phyloP scores from a whole-genome alignment of 2,888 invertebrate species.

The Strigamia crassipes region DNA sequence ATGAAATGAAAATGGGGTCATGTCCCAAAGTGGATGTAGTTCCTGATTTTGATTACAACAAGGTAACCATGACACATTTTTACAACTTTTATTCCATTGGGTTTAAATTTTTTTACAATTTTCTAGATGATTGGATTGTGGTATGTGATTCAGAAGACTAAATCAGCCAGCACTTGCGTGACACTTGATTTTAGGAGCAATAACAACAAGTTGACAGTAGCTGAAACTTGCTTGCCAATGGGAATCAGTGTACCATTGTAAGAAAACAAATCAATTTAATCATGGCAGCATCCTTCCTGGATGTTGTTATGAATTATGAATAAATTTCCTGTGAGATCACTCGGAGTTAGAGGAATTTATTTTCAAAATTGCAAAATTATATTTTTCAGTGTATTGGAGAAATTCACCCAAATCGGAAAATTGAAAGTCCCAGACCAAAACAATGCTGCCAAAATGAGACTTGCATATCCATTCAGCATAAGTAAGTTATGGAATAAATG shows the following conservation, averaged over 20 bases:
- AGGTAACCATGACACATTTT: not conserved
- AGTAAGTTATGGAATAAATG: conserved; percentile 66
- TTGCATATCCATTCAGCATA: conserved; percentile 69
- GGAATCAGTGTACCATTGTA: not conserved
- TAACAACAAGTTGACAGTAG: not conserved
- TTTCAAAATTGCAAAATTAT: not conserved
- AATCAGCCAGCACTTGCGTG: conserved; percentile 78
- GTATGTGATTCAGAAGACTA: conserved; percentile 82
- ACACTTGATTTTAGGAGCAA: conserved; percentile 55
- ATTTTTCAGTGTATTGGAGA: conserved; percentile 36
- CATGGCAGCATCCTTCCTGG: no score
- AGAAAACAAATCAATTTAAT: not conserved
- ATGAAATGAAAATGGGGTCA: not conserved
- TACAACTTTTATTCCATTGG: no score
- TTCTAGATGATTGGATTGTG: conserved; percentile 80
- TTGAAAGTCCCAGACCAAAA: conserved; percentile 64
- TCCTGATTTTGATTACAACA: not conserved
- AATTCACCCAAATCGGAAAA: conserved; percentile 64
- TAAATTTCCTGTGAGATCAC: not conserved
- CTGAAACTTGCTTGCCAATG: not conserved
- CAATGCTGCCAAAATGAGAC: conserved; percentile 71
- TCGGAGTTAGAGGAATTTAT: not conserved
- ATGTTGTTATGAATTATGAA: not conserved
- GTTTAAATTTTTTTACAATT: no score
- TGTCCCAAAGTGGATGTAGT: not conserved